A percentile compares a stretch with the other conserved stretches of the same genome.
Conservation (phyloP, 2,888 invertebrate genomes). For the Eilema griseolum region DNA sequence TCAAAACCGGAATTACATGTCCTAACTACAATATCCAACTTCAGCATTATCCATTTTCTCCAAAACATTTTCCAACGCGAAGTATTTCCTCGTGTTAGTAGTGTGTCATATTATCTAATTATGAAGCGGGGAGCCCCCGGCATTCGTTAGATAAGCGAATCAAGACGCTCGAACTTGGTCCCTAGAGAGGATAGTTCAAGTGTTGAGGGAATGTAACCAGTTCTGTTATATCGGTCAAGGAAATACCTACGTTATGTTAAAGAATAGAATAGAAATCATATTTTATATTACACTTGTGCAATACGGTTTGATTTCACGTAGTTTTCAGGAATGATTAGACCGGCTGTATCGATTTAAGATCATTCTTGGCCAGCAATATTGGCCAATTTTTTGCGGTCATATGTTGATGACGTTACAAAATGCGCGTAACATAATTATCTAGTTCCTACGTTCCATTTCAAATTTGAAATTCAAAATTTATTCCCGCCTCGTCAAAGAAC, state of each 20-base stretch:
- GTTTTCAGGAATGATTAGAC: no score
- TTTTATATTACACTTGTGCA: not conserved
- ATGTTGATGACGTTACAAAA: no score
- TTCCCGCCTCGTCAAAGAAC: no score
- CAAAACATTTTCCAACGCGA: slow-evolving; percentile 2
- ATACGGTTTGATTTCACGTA: not conserved
- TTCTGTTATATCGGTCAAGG: slow-evolving; percentile 9
- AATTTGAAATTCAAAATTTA: no score
- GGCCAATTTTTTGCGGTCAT: no score
- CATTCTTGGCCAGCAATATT: no score
- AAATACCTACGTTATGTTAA: not conserved
- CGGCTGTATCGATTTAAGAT: no score
- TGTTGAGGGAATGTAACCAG: slow-evolving; percentile 5
- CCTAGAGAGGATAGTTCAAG: slow-evolving; percentile 26
- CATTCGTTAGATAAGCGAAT: slow-evolving; percentile 64
- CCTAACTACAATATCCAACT: not conserved
- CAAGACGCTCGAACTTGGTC: slow-evolving; percentile 46
- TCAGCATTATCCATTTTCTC: not conserved
- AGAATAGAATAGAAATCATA: not conserved
- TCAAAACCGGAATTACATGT: not conserved
- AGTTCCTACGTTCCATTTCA: no score
- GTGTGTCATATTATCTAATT: slow-evolving; percentile 64
- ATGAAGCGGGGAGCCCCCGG: slow-evolving; percentile 51
- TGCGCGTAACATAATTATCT: no score
- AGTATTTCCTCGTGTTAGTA: slow-evolving; percentile 21